A percentile compares a stretch with the other conserved stretches of the same genome.
Conservation (phyloP, 2,113 vertebrate species). For the Ibidorhyncha struthersii region DNA sequence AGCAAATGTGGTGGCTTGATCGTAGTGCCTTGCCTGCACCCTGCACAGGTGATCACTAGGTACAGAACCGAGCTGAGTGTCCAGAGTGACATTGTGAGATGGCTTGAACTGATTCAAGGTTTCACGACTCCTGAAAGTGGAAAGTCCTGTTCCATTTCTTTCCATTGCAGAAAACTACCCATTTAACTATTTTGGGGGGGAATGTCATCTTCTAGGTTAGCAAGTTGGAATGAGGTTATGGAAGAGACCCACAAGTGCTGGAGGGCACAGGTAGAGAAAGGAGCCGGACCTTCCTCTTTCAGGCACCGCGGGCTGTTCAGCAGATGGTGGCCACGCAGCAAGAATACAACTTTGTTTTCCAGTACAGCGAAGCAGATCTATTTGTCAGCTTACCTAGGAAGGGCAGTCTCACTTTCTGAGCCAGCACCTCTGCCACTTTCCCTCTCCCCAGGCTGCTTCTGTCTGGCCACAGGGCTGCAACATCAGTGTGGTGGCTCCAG, state of each 20-base stretch:
- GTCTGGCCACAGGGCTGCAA: not conserved
- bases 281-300: no score
- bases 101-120: not conserved
- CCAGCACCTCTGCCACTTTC: not conserved
- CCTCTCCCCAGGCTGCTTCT: not conserved
- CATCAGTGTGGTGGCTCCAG: not conserved
- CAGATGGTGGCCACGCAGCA: rapidly evolving
- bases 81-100: not conserved
- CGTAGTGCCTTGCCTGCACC: not conserved
- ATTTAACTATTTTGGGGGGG: not conserved
- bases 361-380: not conserved
- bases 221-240: not conserved
- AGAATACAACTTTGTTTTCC: not conserved
- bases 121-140: not conserved
- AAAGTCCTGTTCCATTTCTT: not conserved
- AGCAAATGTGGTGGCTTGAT: not conserved
- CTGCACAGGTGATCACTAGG: no score
- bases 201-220: not conserved
- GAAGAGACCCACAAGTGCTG: not conserved
- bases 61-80: not conserved
- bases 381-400: not conserved
- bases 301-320: not conserved
- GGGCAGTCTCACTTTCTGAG: not conserved
- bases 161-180: not conserved
- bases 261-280: not conserved